phyloP scores from a whole-genome alignment of 2,113 vertebrate species.

The Lichenostomus cassidix region DNA sequence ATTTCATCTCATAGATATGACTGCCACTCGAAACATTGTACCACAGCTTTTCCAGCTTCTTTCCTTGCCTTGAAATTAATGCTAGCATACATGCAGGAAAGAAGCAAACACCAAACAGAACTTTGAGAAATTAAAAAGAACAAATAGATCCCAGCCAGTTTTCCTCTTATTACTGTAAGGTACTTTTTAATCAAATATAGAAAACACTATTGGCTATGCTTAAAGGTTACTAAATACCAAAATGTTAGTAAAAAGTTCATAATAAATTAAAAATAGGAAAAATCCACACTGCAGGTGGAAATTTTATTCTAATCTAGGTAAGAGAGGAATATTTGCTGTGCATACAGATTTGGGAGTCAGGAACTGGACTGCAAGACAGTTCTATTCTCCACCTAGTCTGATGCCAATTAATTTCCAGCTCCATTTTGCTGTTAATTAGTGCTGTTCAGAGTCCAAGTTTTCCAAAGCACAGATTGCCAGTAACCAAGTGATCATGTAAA shows the following conservation, averaged over 20 bases:
- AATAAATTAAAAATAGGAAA: not conserved
- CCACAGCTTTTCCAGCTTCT: not conserved
- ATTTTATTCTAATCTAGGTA: not conserved
- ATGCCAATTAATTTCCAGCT: conserved; percentile 46
- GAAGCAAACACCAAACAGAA: not conserved
- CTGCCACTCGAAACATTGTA: not conserved
- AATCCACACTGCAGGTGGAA: not conserved
- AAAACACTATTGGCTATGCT: not conserved
- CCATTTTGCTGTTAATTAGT: conserved; percentile 51
- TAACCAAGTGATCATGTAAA: conserved; percentile 27
- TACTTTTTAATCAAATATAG: not conserved
- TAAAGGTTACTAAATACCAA: not conserved
- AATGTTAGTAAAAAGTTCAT: not conserved
- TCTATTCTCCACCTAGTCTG: not conserved
- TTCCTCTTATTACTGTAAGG: not conserved
- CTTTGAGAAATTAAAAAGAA: not conserved
- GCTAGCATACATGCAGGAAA: not conserved
- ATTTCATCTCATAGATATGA: not conserved
- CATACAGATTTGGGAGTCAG: not conserved
- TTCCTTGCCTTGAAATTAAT: not conserved
- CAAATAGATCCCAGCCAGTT: not conserved
- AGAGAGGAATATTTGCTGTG: not conserved
- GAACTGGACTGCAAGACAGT: not conserved
- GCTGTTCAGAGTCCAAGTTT: conserved; percentile 17
- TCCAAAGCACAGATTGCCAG: conserved; percentile 35